Conservation (phyloP, 2,888 invertebrate species). For the Oligia strigilis region DNA sequence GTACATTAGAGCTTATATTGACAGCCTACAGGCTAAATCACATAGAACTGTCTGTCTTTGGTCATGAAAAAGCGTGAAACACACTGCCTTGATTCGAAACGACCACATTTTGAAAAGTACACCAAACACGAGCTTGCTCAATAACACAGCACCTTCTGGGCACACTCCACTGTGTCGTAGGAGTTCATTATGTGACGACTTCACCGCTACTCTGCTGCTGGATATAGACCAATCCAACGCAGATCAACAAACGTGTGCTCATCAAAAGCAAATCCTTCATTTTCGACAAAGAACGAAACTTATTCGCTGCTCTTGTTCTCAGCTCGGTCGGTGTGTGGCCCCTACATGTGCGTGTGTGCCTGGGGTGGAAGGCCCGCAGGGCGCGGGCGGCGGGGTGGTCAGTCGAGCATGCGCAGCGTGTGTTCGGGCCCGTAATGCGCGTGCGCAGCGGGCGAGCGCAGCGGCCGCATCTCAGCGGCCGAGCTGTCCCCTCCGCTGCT, state of each 20-base stretch:
- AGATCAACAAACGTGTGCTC: not conserved
- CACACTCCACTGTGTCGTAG: not conserved
- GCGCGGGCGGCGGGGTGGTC: slow-evolving; percentile 53
- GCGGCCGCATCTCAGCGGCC: slow-evolving; percentile 82
- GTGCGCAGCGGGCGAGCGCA: slow-evolving; percentile 67
- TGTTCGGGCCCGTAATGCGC: slow-evolving; percentile 48
- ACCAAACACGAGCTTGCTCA: not conserved
- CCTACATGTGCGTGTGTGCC: slow-evolving; percentile 3
- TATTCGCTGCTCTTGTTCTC: not conserved
- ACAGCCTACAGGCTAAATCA: slow-evolving; percentile 4
- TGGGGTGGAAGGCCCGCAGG: not conserved
- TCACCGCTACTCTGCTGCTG: not conserved
- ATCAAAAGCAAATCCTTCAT: not conserved
- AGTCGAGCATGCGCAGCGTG: slow-evolving; percentile 69
- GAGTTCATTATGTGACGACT: not conserved
- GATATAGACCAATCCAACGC: not conserved
- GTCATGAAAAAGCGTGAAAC: slow-evolving; percentile 26
- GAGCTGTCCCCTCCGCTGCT: slow-evolving; percentile 78
- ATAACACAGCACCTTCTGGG: not conserved
- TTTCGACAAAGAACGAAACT: not conserved
- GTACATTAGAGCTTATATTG: slow-evolving; percentile 13
- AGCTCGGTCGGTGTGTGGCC: not conserved
- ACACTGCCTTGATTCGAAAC: not conserved
- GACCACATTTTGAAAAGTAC: slow-evolving; percentile 4
- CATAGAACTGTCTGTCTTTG: slow-evolving; percentile 43